Conservation (phyloP, 2,797 vertebrate genomes). For the Euphonia xanthogaster region DNA sequence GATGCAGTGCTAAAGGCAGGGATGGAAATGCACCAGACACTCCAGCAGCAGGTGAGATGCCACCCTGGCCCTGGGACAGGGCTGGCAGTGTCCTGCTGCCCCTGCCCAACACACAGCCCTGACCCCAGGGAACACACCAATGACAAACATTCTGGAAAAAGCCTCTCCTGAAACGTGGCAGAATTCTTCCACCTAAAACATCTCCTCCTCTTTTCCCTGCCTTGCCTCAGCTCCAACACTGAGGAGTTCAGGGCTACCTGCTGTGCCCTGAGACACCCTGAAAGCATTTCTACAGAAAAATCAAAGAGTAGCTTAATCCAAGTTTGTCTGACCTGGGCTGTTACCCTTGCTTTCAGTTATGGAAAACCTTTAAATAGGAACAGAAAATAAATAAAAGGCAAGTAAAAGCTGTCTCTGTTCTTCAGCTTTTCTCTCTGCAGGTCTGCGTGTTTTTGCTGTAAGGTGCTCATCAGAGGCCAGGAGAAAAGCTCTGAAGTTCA, state of each 20-base stretch:
- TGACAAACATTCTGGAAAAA: not conserved
- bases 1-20: not conserved
- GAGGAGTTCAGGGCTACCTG: not conserved
- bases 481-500: not conserved
- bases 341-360: not conserved
- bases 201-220: not conserved
- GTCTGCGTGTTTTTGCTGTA: not conserved
- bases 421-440: not conserved
- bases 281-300: conserved; percentile 3
- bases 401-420: not conserved
- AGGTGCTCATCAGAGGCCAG: not conserved
- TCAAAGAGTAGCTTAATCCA: not conserved
- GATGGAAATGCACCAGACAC: not conserved
- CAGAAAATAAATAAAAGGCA: not conserved
- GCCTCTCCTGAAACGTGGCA: not conserved
- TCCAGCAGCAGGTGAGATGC: too few relatives aligned
- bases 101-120: not conserved
- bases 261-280: not conserved
- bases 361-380: conserved; percentile 17
- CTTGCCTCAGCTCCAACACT: not conserved
- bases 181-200: not conserved
- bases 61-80: accelerated
- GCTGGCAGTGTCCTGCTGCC: not conserved
- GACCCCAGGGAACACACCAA: not conserved
- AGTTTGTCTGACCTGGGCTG: conserved; percentile 16